phyloP scores from a whole-genome alignment of 2,113 vertebrate genomes.

The Formicarius rufipectus region DNA sequence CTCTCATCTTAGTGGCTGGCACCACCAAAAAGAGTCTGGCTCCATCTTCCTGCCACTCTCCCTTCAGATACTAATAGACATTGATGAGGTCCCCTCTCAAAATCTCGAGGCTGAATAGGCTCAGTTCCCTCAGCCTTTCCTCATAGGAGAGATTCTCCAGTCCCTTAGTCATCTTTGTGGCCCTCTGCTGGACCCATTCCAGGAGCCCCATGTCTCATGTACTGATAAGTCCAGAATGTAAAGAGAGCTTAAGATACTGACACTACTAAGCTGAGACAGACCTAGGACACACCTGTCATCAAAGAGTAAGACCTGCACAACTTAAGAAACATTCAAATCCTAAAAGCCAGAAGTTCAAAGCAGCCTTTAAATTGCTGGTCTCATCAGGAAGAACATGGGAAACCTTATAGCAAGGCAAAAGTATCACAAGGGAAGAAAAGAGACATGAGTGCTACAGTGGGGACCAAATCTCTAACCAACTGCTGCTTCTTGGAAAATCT shows the following conservation, averaged over 20 bases:
- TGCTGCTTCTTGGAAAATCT: neutral
- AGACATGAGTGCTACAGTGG: fast-evolving
- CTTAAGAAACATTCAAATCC: neutral
- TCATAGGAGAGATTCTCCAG: neutral
- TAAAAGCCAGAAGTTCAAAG: neutral
- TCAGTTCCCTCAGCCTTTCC: neutral
- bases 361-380: neutral
- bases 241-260: neutral
- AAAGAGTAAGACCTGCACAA: neutral
- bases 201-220: neutral
- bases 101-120: neutral
- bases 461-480: neutral
- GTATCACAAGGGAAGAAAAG: neutral
- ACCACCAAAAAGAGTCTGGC: neutral
- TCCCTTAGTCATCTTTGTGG: neutral
- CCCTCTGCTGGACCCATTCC: neutral
- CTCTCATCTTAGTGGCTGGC: neutral
- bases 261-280: neutral
- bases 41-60: neutral
- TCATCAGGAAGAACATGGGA: neutral
- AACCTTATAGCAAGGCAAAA: neutral
- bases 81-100: neutral
- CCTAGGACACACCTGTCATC: neutral
- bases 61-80: neutral
- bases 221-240: neutral